Percentiles rank a stretch among this genome's conserved stretches.
Conservation (phyloP, 2,113 vertebrate genomes). For the Meleagris gallopavo region DNA sequence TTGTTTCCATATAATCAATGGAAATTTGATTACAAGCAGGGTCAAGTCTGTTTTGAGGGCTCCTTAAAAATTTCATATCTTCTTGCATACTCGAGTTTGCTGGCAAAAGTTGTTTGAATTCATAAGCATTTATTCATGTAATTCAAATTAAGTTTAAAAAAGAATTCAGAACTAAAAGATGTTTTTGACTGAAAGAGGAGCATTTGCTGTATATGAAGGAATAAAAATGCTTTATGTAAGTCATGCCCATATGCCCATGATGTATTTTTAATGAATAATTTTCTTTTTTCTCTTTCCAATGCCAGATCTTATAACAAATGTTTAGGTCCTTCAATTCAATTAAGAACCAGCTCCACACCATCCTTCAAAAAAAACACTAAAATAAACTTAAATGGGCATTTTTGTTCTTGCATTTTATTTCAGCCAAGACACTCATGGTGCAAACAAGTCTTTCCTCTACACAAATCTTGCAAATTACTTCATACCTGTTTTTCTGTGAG, state of each 20-base stretch:
- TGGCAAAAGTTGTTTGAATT: slow-evolving; percentile 18
- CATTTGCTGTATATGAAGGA: slow-evolving; percentile 6
- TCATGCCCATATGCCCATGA: neutral
- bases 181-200: slow-evolving; percentile 5
- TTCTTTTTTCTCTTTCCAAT: slow-evolving; percentile 39
- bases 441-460: neutral
- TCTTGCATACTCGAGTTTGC: neutral
- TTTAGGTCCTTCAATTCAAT: neutral
- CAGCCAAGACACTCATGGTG: neutral
- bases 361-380: neutral
- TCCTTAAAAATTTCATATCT: slow-evolving; percentile 3
- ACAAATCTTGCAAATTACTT: neutral
- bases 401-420: slow-evolving; percentile 13
- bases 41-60: neutral
- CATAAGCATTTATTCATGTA: slow-evolving; percentile 35
- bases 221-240: neutral
- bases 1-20: neutral
- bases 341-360: neutral
- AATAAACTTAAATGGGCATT: neutral
- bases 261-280: slow-evolving; percentile 61
- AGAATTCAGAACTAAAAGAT: slow-evolving; percentile 35
- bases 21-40: neutral
- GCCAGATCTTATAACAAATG: slow-evolving; percentile 31
- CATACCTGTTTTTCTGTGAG: slow-evolving; percentile 85
- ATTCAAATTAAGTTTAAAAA: slow-evolving; percentile 60